Conservation (phyloP, 2,797 vertebrate species). For the Peromyscus melanophrys region DNA sequence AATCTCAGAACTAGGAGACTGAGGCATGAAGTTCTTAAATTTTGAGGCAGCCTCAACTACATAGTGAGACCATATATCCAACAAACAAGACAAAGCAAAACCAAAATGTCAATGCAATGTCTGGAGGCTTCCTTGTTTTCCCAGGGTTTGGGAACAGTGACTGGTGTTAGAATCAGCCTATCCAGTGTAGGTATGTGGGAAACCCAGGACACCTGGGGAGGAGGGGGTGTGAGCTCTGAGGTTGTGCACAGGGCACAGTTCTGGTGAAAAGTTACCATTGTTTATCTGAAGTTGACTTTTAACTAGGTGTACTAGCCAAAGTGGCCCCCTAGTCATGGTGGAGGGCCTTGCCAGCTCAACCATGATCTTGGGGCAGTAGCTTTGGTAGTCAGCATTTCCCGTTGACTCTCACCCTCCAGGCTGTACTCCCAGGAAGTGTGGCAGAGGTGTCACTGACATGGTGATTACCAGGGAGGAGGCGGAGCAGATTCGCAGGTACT, state of each 20-base stretch:
- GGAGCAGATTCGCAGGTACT: slow-evolving; percentile 90
- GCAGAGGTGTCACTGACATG: slow-evolving; percentile 93
- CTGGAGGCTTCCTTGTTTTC: background rate
- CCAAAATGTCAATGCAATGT: background rate
- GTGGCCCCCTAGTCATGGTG: background rate
- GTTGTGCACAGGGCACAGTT: fast-evolving
- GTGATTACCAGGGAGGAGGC: slow-evolving; percentile 94
- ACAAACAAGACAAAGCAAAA: background rate
- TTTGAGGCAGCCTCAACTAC: background rate
- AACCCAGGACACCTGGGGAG: background rate
- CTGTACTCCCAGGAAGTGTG: slow-evolving; percentile 96
- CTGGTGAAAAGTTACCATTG: background rate
- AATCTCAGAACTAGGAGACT: background rate
- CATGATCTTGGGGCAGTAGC: background rate
- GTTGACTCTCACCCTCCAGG: slow-evolving; percentile 87
- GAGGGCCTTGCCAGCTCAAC: background rate
- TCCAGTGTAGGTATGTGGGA: background rate
- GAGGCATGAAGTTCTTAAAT: background rate
- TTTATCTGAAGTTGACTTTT: background rate
- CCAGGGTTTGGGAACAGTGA: background rate
- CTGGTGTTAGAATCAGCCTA: too few relatives aligned
- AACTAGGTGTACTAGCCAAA: background rate
- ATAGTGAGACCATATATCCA: background rate
- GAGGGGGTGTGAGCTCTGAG: too few relatives aligned
- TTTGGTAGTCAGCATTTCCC: background rate